Evolutionary conservation across 2,797 vertebrate genomes (phyloP).

Genomic region (Acanthopagrus latus): DNA sequence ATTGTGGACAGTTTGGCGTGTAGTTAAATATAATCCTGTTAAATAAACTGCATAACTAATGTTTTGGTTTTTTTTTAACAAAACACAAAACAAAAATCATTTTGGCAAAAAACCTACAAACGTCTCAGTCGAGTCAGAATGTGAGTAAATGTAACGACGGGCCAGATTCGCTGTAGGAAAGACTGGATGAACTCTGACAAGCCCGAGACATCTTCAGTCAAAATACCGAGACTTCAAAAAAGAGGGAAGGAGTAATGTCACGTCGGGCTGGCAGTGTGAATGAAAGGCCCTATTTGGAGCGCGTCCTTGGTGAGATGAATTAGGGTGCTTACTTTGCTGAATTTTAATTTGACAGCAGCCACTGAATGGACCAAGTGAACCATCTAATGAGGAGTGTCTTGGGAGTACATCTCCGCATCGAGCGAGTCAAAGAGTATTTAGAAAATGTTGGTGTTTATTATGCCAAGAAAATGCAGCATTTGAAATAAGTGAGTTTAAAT

Average conservation of each 20-base stretch:
- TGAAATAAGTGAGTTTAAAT: neutral
- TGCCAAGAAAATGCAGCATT: slow-evolving; percentile 14
- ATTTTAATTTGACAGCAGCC: slow-evolving; percentile 56
- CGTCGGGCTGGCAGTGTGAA: slow-evolving; percentile 22
- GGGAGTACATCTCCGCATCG: slow-evolving; percentile 7
- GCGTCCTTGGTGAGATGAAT: slow-evolving; percentile 47
- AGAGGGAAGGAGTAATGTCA: neutral
- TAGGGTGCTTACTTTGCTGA: slow-evolving; percentile 43
- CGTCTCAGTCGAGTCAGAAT: slow-evolving; percentile 15
- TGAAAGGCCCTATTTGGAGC: slow-evolving; percentile 24
- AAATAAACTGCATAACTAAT: slow-evolving; percentile 31
- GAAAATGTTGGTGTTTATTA: slow-evolving; percentile 4
- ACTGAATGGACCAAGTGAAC: slow-evolving; percentile 41
- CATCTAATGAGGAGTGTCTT: slow-evolving; percentile 48
- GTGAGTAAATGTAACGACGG: slow-evolving; percentile 10
- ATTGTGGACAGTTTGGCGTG: slow-evolving; percentile 26
- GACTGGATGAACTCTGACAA: slow-evolving; percentile 29
- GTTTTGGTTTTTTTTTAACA: too few relatives aligned
- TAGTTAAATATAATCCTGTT: slow-evolving; percentile 38
- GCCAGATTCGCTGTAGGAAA: slow-evolving; percentile 13
- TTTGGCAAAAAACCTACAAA: slow-evolving; percentile 13
- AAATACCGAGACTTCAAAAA: slow-evolving; percentile 6
- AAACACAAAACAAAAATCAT: neutral
- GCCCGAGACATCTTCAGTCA: slow-evolving; percentile 10
- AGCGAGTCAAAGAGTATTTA: slow-evolving; percentile 6